Base-by-base conservation (phyloP, 2,797 vertebrate genomes). In the Silurus aristotelis region DNA sequence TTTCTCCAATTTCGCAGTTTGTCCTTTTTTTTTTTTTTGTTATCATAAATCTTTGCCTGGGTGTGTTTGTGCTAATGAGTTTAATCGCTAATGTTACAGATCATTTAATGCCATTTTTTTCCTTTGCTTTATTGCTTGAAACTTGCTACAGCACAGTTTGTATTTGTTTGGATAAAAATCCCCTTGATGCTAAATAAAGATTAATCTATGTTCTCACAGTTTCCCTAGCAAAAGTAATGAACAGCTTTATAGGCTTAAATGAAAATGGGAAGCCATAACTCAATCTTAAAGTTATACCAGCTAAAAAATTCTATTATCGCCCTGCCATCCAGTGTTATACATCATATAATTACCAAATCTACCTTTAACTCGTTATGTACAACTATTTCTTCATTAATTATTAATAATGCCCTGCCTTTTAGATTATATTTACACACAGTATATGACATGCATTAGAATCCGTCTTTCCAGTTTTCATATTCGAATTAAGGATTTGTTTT, bases 201-300 rank as follows among this genome's bases (percentile, higher is more conserved):
- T 78, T 22, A 61, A 43, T 61, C 56, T 60, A 13, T 22, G 20
- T 77, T 60, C 17, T 20, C 4, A n/a, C 5, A 58, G n/a, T 31
- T 76, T 58, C 25, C 15, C 9, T 77, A 58, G 58, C 55, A 60
- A 52, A 77, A 77, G 60, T 77, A 77, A 60, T 77, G 56, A 60
- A 43, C n/a, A 56, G n/a, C 48, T 27, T 56, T 75, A 56, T 27
- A 55, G 17, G 20, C n/a, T n/a, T 52, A 14, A 52, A 52, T n/a
- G 5, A 73, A 73, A n/a, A 48, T 12, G 17, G 8, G 38, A 71
- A 22, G 19, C 68, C 10, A 72, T 48, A 72, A 48, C 43, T 72
- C 22, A 71, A 46, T 19, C 68, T 71, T 71, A 46, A 19, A 9
- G 9, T 22, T 71, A 12, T 71, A 46, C 38, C 0, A 6, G 38